Base-by-base conservation (phyloP, 2,888 invertebrate species). In the Tetragnatha montana region DNA sequence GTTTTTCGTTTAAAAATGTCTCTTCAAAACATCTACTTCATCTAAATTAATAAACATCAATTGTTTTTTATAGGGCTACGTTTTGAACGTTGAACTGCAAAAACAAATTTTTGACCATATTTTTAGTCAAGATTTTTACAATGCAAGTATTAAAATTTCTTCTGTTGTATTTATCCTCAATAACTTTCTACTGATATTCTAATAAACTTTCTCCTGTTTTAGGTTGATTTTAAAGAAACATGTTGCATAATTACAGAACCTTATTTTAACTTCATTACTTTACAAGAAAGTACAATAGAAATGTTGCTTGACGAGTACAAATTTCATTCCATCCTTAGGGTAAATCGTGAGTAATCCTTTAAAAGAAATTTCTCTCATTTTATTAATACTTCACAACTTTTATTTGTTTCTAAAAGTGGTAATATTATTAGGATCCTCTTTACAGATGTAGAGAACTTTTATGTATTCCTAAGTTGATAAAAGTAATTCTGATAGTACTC, bases 221-320 rank as follows among this genome's bases (percentile, higher is more conserved):
- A 91, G 91, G 83, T 91, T 51, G 83, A 91, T 74, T 91, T 81
- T 47, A 82, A 89, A 69, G 91, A 91, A 79, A 91, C 91, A 22
- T 89, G 89, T 6, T 93, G 98, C 0, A 95, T 99, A 6, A 94
- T 99, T 60, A 99, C 99, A 0, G 99, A 99, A 93, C 99, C 99
- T 0, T 95, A 97, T 92, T 97, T 97, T 93, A 98, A 99, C 93
- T 99, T 99, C 93, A 95, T 96, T 0, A 96, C 97, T 0, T 96
- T 98, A 84, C 98, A 98, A 94, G 98, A 99, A 94, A 97, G 96
- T 0, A 96, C 97, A 94, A 96, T 97, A 73, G 99, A 99, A 94
- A 97, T 99, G 92, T 96, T 99, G 92, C 99, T 99, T 94, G 99
- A 99, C 93, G 98, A 99, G 93, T 99, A 98, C 93, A 98, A 98